Percentiles rank a stretch among this genome's conserved stretches.
These are phyloP conservation scores for Microcebus griseorufus DNA, from an alignment of 2,113 vertebrate species.

Conservation along the genomic window DNA sequence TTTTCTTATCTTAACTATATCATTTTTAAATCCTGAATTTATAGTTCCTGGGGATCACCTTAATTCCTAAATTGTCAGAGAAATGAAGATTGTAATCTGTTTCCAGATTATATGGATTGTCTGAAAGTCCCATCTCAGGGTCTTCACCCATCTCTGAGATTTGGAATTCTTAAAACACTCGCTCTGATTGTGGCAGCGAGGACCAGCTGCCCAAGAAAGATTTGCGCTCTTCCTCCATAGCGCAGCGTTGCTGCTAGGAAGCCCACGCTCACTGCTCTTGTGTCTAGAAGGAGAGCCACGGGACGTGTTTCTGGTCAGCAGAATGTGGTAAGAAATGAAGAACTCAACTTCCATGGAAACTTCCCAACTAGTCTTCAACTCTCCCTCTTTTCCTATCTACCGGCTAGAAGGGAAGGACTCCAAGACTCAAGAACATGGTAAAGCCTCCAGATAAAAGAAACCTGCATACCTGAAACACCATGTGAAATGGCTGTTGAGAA, in stretches of 20 bases:
- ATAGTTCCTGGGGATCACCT: background rate
- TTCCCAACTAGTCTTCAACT: background rate
- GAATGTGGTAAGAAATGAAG: background rate
- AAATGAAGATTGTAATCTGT: background rate
- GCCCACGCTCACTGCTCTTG: background rate
- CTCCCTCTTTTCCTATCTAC: background rate
- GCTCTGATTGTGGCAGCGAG: background rate
- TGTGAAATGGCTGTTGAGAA: background rate
- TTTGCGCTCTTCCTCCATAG: background rate
- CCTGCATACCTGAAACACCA: background rate
- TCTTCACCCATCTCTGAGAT: background rate
- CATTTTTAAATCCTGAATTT: conserved; percentile 14
- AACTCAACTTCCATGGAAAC: background rate
- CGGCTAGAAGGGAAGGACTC: background rate
- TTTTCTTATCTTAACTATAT: conserved; percentile 5
- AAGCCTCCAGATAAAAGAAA: background rate
- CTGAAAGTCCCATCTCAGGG: background rate
- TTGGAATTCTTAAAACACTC: background rate
- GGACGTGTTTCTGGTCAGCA: background rate
- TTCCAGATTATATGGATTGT: background rate
- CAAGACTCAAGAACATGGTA: background rate
- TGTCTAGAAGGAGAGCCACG: background rate
- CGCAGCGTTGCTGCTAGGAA: background rate
- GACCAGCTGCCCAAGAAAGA: background rate
- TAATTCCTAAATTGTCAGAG: background rate